A percentile compares a stretch with the other conserved stretches of the same genome.
phyloP scores from a whole-genome alignment of 1,140 invertebrate genomes.

The Saccostrea glomerata region DNA sequence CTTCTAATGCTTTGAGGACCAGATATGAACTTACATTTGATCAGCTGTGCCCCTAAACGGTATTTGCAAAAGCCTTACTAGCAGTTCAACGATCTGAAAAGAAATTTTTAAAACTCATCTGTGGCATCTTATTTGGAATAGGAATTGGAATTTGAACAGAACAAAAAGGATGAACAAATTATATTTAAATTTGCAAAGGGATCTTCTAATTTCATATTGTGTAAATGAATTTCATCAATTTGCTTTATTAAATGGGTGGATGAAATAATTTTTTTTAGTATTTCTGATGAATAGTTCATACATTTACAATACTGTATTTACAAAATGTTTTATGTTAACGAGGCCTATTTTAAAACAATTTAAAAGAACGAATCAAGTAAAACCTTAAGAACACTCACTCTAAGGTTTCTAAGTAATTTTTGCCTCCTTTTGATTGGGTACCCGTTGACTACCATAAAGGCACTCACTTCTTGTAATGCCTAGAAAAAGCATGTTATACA shows the following conservation, averaged over 20 bases:
- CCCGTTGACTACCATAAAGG: constrained; percentile 73
- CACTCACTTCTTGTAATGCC: constrained; percentile 71
- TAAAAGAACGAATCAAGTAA: neutral
- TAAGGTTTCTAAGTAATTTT: constrained; percentile 76
- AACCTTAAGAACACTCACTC: constrained; percentile 54
- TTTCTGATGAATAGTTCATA: too few relatives aligned
- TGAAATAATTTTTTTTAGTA: too few relatives aligned
- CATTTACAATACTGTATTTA: too few relatives aligned
- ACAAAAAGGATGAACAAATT: neutral
- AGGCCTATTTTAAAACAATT: too few relatives aligned
- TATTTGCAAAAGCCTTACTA: constrained; percentile 69
- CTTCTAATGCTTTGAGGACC: too few relatives aligned
- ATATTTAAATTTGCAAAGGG: neutral
- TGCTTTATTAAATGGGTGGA: too few relatives aligned
- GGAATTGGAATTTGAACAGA: too few relatives aligned
- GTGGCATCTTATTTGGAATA: too few relatives aligned
- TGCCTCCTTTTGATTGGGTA: constrained; percentile 73
- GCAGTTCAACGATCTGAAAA: constrained; percentile 70
- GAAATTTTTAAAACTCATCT: neutral
- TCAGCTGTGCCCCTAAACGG: constrained; percentile 68
- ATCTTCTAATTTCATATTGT: neutral
- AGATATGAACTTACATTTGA: constrained; percentile 59
- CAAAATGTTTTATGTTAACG: too few relatives aligned
- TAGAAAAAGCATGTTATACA: constrained; percentile 46
- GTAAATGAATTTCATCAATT: too few relatives aligned